Conservation (phyloP, 2,888 invertebrate species). For the Nephrotoma flavescens region DNA sequence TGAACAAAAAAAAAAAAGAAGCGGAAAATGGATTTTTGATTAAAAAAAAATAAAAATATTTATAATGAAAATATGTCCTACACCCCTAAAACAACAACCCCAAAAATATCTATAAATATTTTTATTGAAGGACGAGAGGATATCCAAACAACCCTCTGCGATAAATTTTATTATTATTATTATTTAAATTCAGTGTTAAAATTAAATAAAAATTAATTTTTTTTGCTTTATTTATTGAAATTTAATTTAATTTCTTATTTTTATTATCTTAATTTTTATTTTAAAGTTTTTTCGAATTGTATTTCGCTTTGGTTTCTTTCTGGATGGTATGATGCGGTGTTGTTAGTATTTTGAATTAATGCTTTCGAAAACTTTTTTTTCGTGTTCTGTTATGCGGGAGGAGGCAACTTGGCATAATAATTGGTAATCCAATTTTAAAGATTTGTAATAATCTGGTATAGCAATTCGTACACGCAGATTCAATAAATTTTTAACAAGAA, state of each 20-base stretch:
- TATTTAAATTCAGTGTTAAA: neutral
- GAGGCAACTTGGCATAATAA: neutral
- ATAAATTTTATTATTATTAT: neutral
- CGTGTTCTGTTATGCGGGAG: neutral
- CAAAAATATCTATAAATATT: neutral
- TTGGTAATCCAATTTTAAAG: neutral
- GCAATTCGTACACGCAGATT: neutral
- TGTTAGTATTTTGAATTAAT: neutral
- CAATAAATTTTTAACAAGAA: too few relatives aligned
- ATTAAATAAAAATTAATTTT: neutral
- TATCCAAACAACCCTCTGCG: neutral
- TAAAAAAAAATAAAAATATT: neutral
- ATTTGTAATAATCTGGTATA: neutral
- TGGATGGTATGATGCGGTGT: neutral
- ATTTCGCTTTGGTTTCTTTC: neutral
- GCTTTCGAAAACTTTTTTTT: neutral
- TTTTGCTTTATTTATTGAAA: neutral
- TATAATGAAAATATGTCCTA: too few relatives aligned
- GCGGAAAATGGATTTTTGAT: neutral
- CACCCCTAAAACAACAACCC: neutral
- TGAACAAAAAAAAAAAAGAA: neutral
- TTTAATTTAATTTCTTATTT: neutral
- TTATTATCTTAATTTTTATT: neutral
- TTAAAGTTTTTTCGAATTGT: neutral
- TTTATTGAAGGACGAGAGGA: neutral